Percentiles rank a stretch among this genome's conserved stretches.
Conservation (phyloP, 2,113 vertebrate genomes). For the Sprattus sprattus region DNA sequence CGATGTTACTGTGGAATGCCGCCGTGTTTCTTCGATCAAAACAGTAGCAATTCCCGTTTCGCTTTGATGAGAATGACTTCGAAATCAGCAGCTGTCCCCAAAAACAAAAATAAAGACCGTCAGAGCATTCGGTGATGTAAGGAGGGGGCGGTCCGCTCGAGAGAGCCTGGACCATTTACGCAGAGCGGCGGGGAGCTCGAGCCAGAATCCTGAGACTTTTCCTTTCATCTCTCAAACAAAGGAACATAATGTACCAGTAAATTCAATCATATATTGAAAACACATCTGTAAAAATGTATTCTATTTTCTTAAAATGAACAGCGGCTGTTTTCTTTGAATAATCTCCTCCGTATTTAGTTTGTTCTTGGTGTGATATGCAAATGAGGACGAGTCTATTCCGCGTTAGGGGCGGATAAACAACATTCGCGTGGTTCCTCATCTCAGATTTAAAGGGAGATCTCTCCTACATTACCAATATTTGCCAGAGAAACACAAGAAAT, state of each 20-base stretch:
- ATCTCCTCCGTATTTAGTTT: background rate
- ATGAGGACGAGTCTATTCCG: slow-evolving; percentile 10
- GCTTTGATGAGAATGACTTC: slow-evolving; percentile 32
- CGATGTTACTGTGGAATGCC: slow-evolving; percentile 22
- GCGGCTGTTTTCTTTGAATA: background rate
- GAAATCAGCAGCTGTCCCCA: slow-evolving; percentile 25
- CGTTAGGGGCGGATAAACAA: background rate
- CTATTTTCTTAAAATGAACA: background rate
- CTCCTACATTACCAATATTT: background rate
- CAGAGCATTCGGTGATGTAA: slow-evolving; percentile 3
- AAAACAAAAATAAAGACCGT: slow-evolving; percentile 64
- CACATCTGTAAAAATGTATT: background rate
- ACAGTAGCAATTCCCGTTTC: background rate
- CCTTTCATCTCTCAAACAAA: background rate
- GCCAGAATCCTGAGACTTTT: slow-evolving; percentile 9
- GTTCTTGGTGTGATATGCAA: slow-evolving; percentile 24
- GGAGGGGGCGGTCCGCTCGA: background rate
- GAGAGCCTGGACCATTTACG: slow-evolving; percentile 22
- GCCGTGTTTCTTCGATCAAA: background rate
- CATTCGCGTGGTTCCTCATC: background rate
- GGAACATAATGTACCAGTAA: background rate
- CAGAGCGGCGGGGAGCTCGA: background rate
- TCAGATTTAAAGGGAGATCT: background rate
- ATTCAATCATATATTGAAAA: background rate
- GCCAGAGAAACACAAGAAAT: background rate